Conservation (phyloP, 1,140 invertebrate species). For the Brachionus calyciflorus region DNA sequence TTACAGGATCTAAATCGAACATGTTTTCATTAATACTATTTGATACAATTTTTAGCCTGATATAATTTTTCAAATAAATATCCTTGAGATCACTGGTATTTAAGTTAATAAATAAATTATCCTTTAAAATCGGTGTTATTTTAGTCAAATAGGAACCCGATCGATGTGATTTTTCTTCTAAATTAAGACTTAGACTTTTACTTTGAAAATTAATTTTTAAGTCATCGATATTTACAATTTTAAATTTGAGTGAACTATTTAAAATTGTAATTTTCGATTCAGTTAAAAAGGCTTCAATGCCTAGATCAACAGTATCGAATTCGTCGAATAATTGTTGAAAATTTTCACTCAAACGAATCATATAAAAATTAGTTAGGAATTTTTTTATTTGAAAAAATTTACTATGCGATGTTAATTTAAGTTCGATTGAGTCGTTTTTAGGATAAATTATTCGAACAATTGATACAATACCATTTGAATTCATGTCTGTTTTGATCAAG, state of each 20-base stretch:
- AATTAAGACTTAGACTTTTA: neutral
- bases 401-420: neutral
- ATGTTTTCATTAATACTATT: neutral
- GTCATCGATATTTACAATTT: neutral
- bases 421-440: constrained; percentile 1
- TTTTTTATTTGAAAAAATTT: constrained; percentile 36
- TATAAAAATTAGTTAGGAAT: constrained; percentile 42
- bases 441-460: constrained; percentile 5
- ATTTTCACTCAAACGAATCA: constrained; percentile 15
- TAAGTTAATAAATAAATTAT: neutral
- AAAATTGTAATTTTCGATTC: neutral
- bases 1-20: constrained; percentile 1
- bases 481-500: constrained; percentile 8
- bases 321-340: neutral
- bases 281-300: neutral
- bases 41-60: neutral
- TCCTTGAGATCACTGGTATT: neutral
- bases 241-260: neutral
- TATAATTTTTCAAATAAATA: neutral
- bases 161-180: neutral
- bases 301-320: neutral
- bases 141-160: neutral
- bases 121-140: neutral
- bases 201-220: neutral
- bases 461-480: constrained; percentile 17